phyloP scores from a whole-genome alignment of 2,113 vertebrate genomes.

The Micromys minutus region DNA sequence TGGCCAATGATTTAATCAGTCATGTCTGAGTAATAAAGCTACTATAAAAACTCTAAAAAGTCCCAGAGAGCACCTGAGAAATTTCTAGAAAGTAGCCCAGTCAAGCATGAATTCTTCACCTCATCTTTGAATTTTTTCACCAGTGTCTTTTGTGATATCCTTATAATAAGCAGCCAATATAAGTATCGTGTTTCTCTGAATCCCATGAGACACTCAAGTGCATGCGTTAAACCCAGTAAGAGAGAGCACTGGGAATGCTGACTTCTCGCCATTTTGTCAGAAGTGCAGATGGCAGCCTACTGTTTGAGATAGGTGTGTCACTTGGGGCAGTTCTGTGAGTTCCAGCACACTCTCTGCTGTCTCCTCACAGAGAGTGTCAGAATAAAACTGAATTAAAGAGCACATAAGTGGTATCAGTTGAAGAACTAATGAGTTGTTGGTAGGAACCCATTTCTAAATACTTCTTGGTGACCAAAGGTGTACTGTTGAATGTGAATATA shows the following conservation, averaged over 20 bases:
- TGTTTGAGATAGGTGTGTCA: neutral
- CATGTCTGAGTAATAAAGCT: neutral
- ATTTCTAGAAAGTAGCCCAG: neutral
- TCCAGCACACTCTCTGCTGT: neutral
- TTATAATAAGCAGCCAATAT: neutral
- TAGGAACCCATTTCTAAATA: neutral
- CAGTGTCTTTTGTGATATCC: neutral
- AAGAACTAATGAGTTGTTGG: neutral
- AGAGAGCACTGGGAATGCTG: neutral
- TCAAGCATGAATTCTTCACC: neutral
- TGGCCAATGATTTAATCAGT: constrained; percentile 10
- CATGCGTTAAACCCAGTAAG: neutral
- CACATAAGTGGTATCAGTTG: neutral
- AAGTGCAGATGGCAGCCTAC: neutral
- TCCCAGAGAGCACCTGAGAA: neutral
- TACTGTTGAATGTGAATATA: neutral
- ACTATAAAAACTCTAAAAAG: neutral
- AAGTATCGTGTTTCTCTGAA: neutral
- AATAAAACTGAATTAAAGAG: neutral
- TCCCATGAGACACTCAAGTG: neutral
- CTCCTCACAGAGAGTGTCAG: neutral
- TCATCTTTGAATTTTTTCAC: neutral
- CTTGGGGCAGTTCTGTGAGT: neutral
- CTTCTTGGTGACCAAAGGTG: neutral
- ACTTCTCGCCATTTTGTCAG: neutral